Percentiles rank a stretch among this genome's conserved stretches.
phyloP scores from a whole-genome alignment of 1,140 invertebrate genomes.

The Drosophila nigrodunni region DNA sequence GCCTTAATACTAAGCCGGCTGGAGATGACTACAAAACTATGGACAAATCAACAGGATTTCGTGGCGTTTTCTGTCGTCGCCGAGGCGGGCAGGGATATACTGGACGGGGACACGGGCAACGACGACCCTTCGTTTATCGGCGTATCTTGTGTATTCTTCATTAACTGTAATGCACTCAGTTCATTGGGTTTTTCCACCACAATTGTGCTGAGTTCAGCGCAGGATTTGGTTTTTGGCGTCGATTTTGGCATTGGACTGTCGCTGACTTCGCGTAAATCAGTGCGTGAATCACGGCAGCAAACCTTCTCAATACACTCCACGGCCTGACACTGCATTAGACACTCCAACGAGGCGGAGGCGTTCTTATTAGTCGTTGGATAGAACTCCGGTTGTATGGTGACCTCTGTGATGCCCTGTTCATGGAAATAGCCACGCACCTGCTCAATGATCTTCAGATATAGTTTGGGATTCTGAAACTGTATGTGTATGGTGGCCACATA shows the following conservation, averaged over 20 bases:
- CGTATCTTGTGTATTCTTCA: slow-evolving; percentile 25
- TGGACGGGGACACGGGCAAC: slow-evolving; percentile 20
- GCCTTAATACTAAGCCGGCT: slow-evolving; percentile 37
- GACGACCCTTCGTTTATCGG: background rate
- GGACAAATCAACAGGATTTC: slow-evolving; percentile 35
- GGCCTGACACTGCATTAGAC: slow-evolving; percentile 75
- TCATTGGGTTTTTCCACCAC: slow-evolving; percentile 66
- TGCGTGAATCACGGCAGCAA: slow-evolving; percentile 75
- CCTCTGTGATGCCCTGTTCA: slow-evolving; percentile 90
- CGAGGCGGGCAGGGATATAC: slow-evolving; percentile 15
- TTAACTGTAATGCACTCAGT: slow-evolving; percentile 49
- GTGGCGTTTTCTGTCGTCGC: slow-evolving; percentile 2
- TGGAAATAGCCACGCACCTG: slow-evolving; percentile 89
- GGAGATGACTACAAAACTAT: slow-evolving; percentile 3
- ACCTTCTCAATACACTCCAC: slow-evolving; percentile 75
- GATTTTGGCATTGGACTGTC: slow-evolving; percentile 42
- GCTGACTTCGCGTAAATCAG: slow-evolving; percentile 72
- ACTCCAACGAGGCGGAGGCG: slow-evolving; percentile 70
- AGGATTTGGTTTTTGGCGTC: slow-evolving; percentile 53
- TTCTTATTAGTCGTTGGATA: slow-evolving; percentile 72
- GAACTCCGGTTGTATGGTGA: slow-evolving; percentile 93
- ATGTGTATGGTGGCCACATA: slow-evolving; percentile 91
- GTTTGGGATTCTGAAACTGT: slow-evolving; percentile 88
- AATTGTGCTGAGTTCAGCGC: slow-evolving; percentile 56
- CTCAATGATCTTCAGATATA: slow-evolving; percentile 86